Conservation (phyloP, 2,113 vertebrate species). For the Isurus oxyrinchus region DNA sequence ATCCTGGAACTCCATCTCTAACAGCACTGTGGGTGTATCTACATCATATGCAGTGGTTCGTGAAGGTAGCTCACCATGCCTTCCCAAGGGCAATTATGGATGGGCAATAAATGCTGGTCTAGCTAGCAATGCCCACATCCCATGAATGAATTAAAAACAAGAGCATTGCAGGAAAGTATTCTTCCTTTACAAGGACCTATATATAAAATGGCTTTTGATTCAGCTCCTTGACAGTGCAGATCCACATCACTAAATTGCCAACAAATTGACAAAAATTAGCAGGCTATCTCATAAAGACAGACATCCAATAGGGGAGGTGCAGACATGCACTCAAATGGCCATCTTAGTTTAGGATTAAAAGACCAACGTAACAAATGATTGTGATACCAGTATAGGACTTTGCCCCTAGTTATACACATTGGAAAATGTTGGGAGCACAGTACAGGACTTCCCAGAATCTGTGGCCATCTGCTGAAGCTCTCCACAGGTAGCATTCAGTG, state of each 20-base stretch:
- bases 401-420: neutral
- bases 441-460: neutral
- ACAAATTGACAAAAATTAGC: neutral
- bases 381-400: neutral
- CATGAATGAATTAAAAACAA: too few species aligned
- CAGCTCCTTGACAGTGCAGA: neutral
- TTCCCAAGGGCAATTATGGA: too few species aligned
- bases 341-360: neutral
- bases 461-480: neutral
- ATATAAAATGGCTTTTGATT: neutral
- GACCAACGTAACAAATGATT: neutral
- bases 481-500: neutral
- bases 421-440: neutral
- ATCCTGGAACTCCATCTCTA: too few species aligned
- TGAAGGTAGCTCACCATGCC: too few species aligned
- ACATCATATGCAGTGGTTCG: too few species aligned
- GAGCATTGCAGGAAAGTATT: neutral
- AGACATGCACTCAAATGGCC: neutral
- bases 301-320: neutral
- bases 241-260: neutral
- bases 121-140: too few species aligned
- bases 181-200: neutral
- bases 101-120: too few species aligned
- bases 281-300: neutral
- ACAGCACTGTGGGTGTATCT: too few species aligned